phyloP scores from a whole-genome alignment of 2,113 vertebrate genomes.

The Zosterops hypoxanthus region DNA sequence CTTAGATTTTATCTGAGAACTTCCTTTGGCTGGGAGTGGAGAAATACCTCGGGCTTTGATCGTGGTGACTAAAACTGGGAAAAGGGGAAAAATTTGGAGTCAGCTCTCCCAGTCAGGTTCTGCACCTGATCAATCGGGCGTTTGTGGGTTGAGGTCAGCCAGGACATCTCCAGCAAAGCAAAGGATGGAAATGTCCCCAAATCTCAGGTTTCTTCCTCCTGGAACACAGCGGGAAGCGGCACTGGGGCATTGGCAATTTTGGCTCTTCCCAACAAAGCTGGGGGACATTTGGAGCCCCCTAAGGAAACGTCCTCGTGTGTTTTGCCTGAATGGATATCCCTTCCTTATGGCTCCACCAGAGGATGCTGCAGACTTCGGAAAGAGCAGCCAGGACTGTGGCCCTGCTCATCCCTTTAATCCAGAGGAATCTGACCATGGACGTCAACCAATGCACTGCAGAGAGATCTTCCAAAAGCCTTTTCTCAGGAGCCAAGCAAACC shows the following conservation, averaged over 20 bases:
- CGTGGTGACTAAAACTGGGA: background rate
- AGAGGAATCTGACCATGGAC: background rate
- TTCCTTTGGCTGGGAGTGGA: background rate
- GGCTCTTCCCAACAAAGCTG: background rate
- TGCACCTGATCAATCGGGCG: accelerated
- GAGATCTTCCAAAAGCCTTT: background rate
- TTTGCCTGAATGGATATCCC: background rate
- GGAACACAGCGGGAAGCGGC: accelerated
- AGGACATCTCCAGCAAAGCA: background rate
- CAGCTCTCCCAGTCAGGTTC: background rate
- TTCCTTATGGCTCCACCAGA: slow-evolving; percentile 18
- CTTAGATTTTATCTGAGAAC: background rate
- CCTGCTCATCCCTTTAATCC: background rate
- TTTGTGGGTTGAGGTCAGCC: background rate
- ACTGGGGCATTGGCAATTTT: accelerated
- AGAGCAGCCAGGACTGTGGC: background rate
- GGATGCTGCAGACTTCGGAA: slow-evolving; percentile 52
- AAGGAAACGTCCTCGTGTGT: accelerated
- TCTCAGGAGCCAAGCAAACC: background rate
- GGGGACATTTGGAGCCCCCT: background rate
- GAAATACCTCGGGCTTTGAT: background rate
- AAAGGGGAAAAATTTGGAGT: background rate
- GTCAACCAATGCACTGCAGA: background rate
- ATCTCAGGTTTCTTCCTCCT: background rate
- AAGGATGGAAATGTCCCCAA: background rate